Evolutionary conservation across 1,140 invertebrate genomes (phyloP).

Genomic region (Leptopilina clavipes): DNA sequence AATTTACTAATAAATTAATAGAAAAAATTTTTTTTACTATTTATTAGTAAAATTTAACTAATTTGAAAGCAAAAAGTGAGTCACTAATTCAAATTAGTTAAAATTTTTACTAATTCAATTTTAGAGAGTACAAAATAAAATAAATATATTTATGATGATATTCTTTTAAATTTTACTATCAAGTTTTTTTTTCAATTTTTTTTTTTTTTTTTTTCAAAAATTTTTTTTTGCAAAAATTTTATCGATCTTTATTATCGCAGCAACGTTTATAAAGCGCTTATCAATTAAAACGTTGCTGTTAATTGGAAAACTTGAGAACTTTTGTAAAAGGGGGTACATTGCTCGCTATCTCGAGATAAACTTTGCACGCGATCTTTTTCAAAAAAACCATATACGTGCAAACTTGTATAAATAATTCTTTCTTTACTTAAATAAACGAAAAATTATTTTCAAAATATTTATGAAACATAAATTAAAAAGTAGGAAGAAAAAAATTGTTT

Average conservation of each 20-base stretch:
- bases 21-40: no score
- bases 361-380: slow-evolving; percentile 9
- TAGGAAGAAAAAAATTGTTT: neutral
- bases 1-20: no score
- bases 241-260: neutral
- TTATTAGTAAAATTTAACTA: no score
- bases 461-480: neutral
- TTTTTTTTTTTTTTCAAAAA: no score
- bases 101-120: no score
- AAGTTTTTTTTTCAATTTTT: no score
- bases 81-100: no score
- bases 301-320: slow-evolving; percentile 4
- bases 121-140: no score
- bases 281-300: neutral
- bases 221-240: neutral
- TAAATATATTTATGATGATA: neutral
- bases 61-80: no score
- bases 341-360: neutral
- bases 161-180: neutral
- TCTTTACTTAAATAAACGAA: neutral
- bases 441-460: neutral
- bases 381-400: neutral
- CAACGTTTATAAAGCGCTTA: neutral
- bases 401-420: slow-evolving; percentile 15
- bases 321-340: slow-evolving; percentile 3